Evolutionary conservation across 1,140 invertebrate species (phyloP).

Genomic region (Bombus haemorrhoidalis): DNA sequence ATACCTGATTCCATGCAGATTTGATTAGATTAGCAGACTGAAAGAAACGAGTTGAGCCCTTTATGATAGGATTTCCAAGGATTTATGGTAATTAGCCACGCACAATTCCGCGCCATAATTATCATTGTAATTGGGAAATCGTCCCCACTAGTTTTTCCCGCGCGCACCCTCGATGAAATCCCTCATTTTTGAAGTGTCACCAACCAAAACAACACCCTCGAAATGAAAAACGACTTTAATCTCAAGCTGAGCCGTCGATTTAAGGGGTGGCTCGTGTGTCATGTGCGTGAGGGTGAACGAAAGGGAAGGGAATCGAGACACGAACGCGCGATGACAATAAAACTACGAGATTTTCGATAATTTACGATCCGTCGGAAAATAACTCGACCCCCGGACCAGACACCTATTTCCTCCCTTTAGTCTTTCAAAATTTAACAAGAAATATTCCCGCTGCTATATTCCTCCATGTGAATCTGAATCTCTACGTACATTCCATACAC

Average conservation of each 20-base stretch:
- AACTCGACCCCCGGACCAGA: background rate
- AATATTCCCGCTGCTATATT: background rate
- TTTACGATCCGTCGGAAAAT: conserved; percentile 17
- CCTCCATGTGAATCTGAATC: background rate
- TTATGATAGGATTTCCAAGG: background rate
- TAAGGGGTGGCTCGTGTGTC: conserved; percentile 56
- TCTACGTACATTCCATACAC: background rate
- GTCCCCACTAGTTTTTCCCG: background rate
- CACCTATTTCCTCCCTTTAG: background rate
- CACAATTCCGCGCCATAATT: conserved; percentile 13
- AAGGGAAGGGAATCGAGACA: conserved; percentile 28
- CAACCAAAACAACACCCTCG: conserved; percentile 46
- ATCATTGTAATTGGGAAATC: conserved; percentile 40
- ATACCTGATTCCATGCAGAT: background rate
- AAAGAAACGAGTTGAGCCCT: background rate
- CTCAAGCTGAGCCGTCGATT: conserved; percentile 56
- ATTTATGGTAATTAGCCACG: conserved; percentile 29
- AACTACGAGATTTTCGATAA: conserved; percentile 33
- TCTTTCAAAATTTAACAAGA: background rate
- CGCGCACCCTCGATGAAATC: background rate
- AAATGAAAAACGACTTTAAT: conserved; percentile 68
- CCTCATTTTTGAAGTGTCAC: conserved; percentile 55
- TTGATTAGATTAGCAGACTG: background rate
- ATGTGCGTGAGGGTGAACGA: conserved; percentile 43
- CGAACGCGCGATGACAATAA: conserved; percentile 37